These are phyloP conservation scores for Magallana gigas DNA, from an alignment of 1,140 invertebrate genomes.

Conservation along the genomic window DNA sequence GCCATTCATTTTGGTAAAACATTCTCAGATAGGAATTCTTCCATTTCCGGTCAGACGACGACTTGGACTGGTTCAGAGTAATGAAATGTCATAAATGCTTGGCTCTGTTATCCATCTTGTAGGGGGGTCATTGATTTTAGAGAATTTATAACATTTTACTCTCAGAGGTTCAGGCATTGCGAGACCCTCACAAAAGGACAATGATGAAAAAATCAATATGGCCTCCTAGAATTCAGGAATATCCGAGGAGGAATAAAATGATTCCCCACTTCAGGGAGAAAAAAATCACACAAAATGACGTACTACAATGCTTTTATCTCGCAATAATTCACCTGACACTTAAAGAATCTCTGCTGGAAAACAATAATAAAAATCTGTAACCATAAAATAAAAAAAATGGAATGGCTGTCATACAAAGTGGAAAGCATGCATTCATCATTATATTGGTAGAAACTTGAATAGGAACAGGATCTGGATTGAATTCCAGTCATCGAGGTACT, in stretches of 20 bases:
- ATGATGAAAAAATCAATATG: slow-evolving; percentile 14
- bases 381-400: background rate
- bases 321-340: background rate
- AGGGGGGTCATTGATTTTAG: slow-evolving; percentile 14
- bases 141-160: slow-evolving; percentile 18
- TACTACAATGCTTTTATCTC: background rate
- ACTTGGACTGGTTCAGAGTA: too few relatives aligned
- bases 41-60: too few relatives aligned
- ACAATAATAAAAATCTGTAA: background rate
- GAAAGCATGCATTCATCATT: background rate
- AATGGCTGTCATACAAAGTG: background rate
- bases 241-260: background rate
- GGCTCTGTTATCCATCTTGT: background rate
- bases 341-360: background rate
- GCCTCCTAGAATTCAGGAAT: background rate
- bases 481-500: too few relatives aligned
- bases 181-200: slow-evolving; percentile 7
- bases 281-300: background rate
- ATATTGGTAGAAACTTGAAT: too few relatives aligned
- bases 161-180: slow-evolving; percentile 4
- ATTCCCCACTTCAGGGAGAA: background rate
- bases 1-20: too few relatives aligned
- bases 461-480: too few relatives aligned
- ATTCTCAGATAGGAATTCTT: too few relatives aligned
- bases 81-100: background rate